phyloP scores from a whole-genome alignment of 2,113 vertebrate genomes.

The Cyprinus carpio region DNA sequence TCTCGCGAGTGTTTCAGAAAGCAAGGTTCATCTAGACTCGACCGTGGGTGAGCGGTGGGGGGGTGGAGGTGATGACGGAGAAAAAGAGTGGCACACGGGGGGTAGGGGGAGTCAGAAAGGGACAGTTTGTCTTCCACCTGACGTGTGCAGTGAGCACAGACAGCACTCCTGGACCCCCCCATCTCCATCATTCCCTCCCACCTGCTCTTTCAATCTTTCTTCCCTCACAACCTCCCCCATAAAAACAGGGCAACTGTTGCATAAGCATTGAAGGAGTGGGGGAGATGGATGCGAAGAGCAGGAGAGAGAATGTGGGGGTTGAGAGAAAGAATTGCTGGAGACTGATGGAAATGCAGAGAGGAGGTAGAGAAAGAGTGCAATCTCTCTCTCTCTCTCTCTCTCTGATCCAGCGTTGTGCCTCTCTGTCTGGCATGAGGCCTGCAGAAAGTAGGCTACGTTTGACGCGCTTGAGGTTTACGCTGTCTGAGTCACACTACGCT shows the following conservation, averaged over 20 bases:
- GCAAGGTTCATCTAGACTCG: background rate
- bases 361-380: conserved; percentile 18
- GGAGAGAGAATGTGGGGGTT: conserved; percentile 58
- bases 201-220: conserved; percentile 63
- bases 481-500: conserved; percentile 75
- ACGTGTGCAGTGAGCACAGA: conserved; percentile 60
- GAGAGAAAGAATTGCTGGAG: conserved; percentile 59
- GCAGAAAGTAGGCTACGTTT: conserved; percentile 76
- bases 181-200: conserved; percentile 52
- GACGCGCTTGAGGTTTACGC: conserved; percentile 69
- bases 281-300: conserved; percentile 47
- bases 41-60: background rate
- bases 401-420: conserved; percentile 63
- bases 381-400: background rate
- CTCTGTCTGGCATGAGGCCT: conserved; percentile 69
- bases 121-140: conserved; percentile 60
- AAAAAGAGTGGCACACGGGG: conserved; percentile 42
- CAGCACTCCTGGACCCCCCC: conserved; percentile 58
- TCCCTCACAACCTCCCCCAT: conserved; percentile 67
- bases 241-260: conserved; percentile 73
- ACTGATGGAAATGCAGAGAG: conserved; percentile 55
- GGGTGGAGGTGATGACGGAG: conserved; percentile 34
- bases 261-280: conserved; percentile 63
- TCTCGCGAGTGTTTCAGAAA: background rate
- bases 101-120: conserved; percentile 52